Conservation (phyloP, 2,797 vertebrate species). For the Lepidocolaptes lacrymiger region DNA sequence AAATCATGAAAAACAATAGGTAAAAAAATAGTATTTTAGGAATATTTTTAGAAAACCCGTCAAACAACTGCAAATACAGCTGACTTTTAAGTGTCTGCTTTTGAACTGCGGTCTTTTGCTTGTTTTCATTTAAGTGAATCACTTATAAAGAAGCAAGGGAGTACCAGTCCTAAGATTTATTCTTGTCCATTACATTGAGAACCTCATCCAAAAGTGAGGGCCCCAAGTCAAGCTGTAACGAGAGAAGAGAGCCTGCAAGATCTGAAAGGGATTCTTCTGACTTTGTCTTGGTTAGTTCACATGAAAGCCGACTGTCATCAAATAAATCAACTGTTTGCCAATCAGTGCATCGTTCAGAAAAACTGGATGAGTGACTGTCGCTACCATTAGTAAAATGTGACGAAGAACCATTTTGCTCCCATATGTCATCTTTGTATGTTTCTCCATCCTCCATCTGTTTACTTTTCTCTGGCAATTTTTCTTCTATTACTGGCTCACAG, state of each 20-base stretch:
- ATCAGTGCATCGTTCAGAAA: conserved; percentile 84
- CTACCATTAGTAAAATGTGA: conserved; percentile 80
- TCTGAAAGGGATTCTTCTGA: conserved; percentile 90
- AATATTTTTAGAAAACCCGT: conserved; percentile 75
- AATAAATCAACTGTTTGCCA: conserved; percentile 90
- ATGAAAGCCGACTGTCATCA: conserved; percentile 83
- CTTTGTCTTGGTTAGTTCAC: conserved; percentile 85
- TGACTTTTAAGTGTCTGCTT: conserved; percentile 39
- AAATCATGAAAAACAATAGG: conserved; percentile 57
- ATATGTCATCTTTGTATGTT: conserved; percentile 76
- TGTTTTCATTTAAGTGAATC: conserved; percentile 19
- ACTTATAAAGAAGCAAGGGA: neutral
- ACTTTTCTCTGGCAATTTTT: conserved; percentile 86
- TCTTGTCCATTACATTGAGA: conserved; percentile 97
- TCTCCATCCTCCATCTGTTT: conserved; percentile 79
- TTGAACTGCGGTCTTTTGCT: neutral
- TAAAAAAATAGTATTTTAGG: conserved; percentile 79
- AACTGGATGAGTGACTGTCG: conserved; percentile 85
- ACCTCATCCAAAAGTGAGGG: conserved; percentile 98
- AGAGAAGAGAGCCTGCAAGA: conserved; percentile 90
- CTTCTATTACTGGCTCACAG: conserved; percentile 83
- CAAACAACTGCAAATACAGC: conserved; percentile 58
- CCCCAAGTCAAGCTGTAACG: conserved; percentile 94
- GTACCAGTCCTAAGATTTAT: conserved; percentile 73
- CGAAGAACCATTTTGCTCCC: conserved; percentile 77